phyloP scores from a whole-genome alignment of 2,888 invertebrate species.

The Taphrorychus bicolor region DNA sequence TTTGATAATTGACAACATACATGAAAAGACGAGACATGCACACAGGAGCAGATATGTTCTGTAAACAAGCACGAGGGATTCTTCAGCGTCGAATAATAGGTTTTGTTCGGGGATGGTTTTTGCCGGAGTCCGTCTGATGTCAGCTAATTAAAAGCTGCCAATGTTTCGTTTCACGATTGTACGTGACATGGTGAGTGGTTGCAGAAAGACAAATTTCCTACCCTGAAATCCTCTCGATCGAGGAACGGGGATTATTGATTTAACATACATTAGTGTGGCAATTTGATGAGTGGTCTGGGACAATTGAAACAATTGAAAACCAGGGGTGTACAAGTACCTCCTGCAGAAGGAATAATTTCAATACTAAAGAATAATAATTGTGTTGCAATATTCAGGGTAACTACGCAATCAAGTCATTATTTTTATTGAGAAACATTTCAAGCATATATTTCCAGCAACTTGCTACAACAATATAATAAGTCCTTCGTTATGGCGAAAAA shows the following conservation, averaged over 20 bases:
- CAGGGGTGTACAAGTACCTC: not conserved
- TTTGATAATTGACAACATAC: slow-evolving; percentile 1
- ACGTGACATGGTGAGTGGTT: slow-evolving; percentile 28
- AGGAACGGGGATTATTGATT: not conserved
- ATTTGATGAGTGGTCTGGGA: not conserved
- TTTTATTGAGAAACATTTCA: not conserved
- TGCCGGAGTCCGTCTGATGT: slow-evolving; percentile 30
- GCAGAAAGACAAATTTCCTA: slow-evolving; percentile 20
- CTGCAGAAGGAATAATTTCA: not conserved
- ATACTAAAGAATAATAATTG: too few relatives aligned
- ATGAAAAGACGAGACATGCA: not conserved
- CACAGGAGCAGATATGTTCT: slow-evolving; percentile 12
- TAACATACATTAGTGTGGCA: not conserved
- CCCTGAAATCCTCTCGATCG: not conserved
- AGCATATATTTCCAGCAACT: not conserved
- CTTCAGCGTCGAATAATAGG: slow-evolving; percentile 34
- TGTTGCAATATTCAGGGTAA: too few relatives aligned
- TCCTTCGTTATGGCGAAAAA: not conserved
- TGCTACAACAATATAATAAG: not conserved
- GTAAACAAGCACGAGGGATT: slow-evolving; percentile 20
- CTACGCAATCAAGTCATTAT: not conserved
- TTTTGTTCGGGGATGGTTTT: slow-evolving; percentile 30
- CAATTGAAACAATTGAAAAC: not conserved
- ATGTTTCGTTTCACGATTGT: slow-evolving; percentile 34
- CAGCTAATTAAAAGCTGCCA: slow-evolving; percentile 39